Evolutionary conservation across 1,140 invertebrate species (phyloP), one percentile per base, ranked within the genome.

Genomic region (Gryon sp.): DNA sequence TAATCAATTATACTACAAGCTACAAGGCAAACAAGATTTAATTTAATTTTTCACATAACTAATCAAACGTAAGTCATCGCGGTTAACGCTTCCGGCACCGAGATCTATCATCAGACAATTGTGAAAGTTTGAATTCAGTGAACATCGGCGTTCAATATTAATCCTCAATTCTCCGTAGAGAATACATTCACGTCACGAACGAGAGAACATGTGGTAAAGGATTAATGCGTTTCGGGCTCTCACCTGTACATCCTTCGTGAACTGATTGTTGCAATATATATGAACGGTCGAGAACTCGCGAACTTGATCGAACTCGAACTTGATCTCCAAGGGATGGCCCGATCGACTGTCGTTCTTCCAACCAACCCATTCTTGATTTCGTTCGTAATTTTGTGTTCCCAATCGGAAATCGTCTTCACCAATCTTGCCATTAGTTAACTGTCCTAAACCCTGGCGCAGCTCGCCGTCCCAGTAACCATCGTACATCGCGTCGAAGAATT

Each of bases 401-500:
- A 91, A 87, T 82, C 94, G 93, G 84, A 95, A 96, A 84, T 96
- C 93, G 32, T 94, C 92, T n/a, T 92, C 91, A 1, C 94, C 93
- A 32, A 87, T 88, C 32, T 89, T 89, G 14, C 94, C 94, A 83
- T 98, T 96, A 11, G 93, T 94, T 48, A 98, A 90, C 82, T 96
- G 94, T 9, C 97, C 97, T 0, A 98, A 88, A 11, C 97, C 97
- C 30, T 92, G 91, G 8, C 90, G 87, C 65, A 93, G 85, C 79
- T 91, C 90, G 1, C 90, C 92, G 57, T 93, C 91, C 90, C 95
- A 93, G 57, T 93, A 90, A 0, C 97, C 97, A 87, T 99, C 98
- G 88, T 98, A 99, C 34, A 94, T 95, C 74, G 94, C 92, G 87
- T 99, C 98, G 66, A 94, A 95, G 30, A 98, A 92, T 85, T 98